Evolutionary conservation across 2,888 invertebrate genomes (phyloP).

Genomic region (Ellobium chinense): DNA sequence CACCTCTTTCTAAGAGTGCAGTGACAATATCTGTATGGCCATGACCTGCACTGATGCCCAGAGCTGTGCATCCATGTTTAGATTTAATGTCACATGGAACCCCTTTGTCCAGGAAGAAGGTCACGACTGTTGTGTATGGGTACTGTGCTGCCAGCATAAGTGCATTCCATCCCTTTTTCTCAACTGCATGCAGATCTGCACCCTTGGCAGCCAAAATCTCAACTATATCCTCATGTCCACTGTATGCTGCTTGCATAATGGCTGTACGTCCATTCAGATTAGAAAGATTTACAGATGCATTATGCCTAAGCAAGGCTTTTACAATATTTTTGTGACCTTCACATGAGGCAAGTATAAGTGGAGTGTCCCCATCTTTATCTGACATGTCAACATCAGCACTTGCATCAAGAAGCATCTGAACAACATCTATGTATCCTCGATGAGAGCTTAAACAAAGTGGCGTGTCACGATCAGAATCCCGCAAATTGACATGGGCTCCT

Average conservation of each 20-base stretch:
- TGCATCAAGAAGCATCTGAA: not conserved
- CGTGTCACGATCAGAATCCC: not conserved
- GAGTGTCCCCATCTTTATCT: conserved; percentile 30
- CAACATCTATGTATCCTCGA: not conserved
- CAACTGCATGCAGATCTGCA: not conserved
- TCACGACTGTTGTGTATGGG: conserved; percentile 2
- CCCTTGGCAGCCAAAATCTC: not conserved
- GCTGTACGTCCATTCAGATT: conserved; percentile 16
- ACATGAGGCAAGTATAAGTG: conserved; percentile 24
- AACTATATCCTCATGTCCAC: not conserved
- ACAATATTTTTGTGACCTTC: conserved; percentile 20
- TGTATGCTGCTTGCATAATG: conserved; percentile 17
- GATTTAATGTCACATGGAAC: not conserved
- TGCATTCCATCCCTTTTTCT: conserved; percentile 36
- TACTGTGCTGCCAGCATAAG: conserved; percentile 31
- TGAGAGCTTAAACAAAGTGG: conserved; percentile 3
- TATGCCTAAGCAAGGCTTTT: not conserved
- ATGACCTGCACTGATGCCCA: conserved; percentile 24
- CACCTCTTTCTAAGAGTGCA: not conserved
- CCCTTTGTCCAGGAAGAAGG: not conserved
- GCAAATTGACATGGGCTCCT: conserved; percentile 31
- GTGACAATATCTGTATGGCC: not conserved
- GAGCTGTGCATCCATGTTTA: not conserved
- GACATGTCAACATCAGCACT: not conserved
- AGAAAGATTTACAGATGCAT: conserved; percentile 2